Base-by-base conservation (phyloP, 2,797 vertebrate species). In the Ptychadena robeensis region DNA sequence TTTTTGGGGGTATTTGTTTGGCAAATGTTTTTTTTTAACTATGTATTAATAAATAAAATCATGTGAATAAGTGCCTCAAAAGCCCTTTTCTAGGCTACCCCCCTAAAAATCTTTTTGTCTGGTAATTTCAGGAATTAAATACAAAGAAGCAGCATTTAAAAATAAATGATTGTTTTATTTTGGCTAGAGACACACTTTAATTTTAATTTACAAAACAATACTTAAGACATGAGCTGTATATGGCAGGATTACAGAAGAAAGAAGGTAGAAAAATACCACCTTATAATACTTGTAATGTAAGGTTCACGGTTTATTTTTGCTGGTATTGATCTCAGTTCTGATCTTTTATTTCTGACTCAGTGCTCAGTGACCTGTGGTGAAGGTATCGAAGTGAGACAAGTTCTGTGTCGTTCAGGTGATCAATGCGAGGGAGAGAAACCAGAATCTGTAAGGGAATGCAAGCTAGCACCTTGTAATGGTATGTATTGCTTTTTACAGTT, bases 321-420 rank as follows among this genome's bases (percentile, higher is more conserved):
- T 11, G 15, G 25, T 18, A 0, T 28, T 77, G 30, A 67, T 68
- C 18, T 69, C 68, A 38, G 7, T 9, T 31, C n/a, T 81, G 28
- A 35, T 48, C 38, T 73, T 61, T 27, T 61, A 31, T 38, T 12
- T 65, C 10, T 64, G n/a, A 87, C 79, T 0, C 66, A 98, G 98
- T 99, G 98, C 82, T 98, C 98, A 0, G 96, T 97, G 85, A 96
- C 95, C 34, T 99, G 98, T 0, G 97, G 97, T 0, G 97, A 98
- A 82, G 98, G 97, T 14, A 93, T 93, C 0, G 95, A 96, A 85
- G 90, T 90, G 73, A 94, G 97, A 34, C 89, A 94, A 88, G 93
- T 99, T 37, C 93, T 93, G 0, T 99, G 97, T 86, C 94, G 95
- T 0, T 90, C 93, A 0, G 95, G 96, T 48, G 95, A 96, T 85